Evolutionary conservation across 2,113 vertebrate species (phyloP), one percentile per base, ranked within the genome.

Genomic region (Romanogobio albipinnatus): DNA sequence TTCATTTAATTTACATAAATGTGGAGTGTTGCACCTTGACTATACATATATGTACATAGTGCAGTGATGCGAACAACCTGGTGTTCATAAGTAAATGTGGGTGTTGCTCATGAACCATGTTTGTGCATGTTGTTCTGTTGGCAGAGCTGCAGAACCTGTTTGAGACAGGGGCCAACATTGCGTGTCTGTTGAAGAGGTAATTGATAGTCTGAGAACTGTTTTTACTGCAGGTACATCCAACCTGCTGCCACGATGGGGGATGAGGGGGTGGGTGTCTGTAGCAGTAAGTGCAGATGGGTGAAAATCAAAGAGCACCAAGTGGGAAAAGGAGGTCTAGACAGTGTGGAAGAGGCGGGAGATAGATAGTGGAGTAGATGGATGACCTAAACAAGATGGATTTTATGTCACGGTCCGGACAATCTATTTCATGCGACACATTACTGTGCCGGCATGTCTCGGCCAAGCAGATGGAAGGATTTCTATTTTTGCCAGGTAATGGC

Each of bases 121-220:
- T 61, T 58, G 51, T 86, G 86, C 84, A 80, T 75, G 45, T 87
- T 73, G 85, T 86, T 90, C 58, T 86, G 89, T 91, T 91, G 90
- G 90, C 79, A 49, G 51, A 86, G 89, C 89, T 89, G 85, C 88
- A 89, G 79, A 91, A 89, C 86, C 84, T 51, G 84, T 81, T 76
- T 84, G 81, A 79, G 76, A 82, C 13, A 29, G 33, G 75, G 26
- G 51, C 26, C 76, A 80, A 73, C 80, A 91, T 89, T 86, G 89
- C 88, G 91, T 92, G 91, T 91, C 90, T 76, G 89, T 92, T 89
- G 88, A 88, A 90, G 86, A 89, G 82, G 91, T 94, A 94, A 94
- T 93, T 91, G 94, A 94, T 94, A 94, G 92, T 91, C 91, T 95
- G 93, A 92, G 93, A 93, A 90, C 86, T 89, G 91, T 93, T 90